Percentiles rank a stretch among this genome's conserved stretches.
Evolutionary conservation across 1,140 invertebrate genomes (phyloP).

Genomic region (Pseudomyrmex sp.): DNA sequence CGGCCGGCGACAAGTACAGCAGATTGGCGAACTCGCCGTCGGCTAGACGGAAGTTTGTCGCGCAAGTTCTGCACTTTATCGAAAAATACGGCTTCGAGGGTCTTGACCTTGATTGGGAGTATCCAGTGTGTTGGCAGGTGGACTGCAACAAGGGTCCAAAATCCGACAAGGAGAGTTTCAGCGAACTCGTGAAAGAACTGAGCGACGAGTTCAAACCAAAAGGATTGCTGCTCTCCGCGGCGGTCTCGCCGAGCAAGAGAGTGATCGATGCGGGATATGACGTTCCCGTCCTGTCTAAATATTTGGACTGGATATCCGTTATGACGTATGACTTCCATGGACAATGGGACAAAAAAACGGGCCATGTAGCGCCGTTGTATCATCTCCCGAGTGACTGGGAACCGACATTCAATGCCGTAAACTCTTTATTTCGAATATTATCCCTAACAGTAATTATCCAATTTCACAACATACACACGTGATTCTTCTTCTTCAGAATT

Average conservation of each 20-base stretch:
- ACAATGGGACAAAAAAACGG: conserved; percentile 95
- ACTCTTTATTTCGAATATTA: conserved; percentile 42
- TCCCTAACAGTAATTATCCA: background rate
- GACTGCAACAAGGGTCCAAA: conserved; percentile 91
- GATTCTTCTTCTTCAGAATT: conserved; percentile 84
- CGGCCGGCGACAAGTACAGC: conserved; percentile 88
- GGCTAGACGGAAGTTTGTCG: conserved; percentile 85
- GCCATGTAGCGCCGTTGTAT: conserved; percentile 94
- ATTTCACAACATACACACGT: background rate
- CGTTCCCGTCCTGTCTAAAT: conserved; percentile 85
- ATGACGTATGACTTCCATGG: conserved; percentile 97
- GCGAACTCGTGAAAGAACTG: conserved; percentile 89
- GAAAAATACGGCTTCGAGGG: conserved; percentile 87
- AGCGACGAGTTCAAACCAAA: conserved; percentile 89
- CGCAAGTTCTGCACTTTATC: conserved; percentile 86
- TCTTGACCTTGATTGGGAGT: conserved; percentile 89
- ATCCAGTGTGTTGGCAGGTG: conserved; percentile 89
- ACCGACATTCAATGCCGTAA: conserved; percentile 91
- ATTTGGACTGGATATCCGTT: conserved; percentile 92
- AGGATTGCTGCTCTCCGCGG: conserved; percentile 91
- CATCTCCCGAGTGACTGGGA: conserved; percentile 89
- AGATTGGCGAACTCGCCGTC: conserved; percentile 85
- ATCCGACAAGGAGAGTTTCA: conserved; percentile 91
- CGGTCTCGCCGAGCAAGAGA: conserved; percentile 93
- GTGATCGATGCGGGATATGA: conserved; percentile 92